Percentiles rank a stretch among this genome's conserved stretches.
phyloP scores from a whole-genome alignment of 2,888 invertebrate genomes.

The Torymus auratus region DNA sequence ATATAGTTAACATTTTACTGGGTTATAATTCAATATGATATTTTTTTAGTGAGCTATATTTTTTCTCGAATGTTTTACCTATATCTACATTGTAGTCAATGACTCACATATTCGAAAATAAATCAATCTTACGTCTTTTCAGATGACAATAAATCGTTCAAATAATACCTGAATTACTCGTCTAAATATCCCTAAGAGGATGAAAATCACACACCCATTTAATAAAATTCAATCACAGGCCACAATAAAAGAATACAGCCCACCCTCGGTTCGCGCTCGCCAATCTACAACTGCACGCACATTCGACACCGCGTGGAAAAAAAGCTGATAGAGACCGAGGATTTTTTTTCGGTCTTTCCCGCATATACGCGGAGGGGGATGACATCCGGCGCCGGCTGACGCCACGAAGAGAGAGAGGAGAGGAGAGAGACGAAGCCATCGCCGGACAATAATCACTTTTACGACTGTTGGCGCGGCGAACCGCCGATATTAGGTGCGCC shows the following conservation, averaged over 20 bases:
- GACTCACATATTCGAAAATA: too few relatives aligned
- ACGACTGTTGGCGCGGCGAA: constrained; percentile 64
- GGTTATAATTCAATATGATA: too few relatives aligned
- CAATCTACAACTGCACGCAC: too few relatives aligned
- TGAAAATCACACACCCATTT: constrained; percentile 8
- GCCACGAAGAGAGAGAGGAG: constrained; percentile 53
- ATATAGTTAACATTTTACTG: too few relatives aligned
- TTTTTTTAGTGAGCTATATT: too few relatives aligned
- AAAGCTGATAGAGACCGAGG: constrained; percentile 17
- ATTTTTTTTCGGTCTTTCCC: constrained; percentile 26
- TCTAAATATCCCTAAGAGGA: too few relatives aligned
- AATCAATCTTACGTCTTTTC: too few relatives aligned
- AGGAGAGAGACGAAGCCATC: constrained; percentile 62
- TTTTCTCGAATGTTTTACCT: too few relatives aligned
- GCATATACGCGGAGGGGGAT: constrained; percentile 56
- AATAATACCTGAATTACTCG: too few relatives aligned
- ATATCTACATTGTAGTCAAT: too few relatives aligned
- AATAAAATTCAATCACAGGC: constrained; percentile 49
- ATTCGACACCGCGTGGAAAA: not conserved
- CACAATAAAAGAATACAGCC: constrained; percentile 11
- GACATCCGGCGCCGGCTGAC: constrained; percentile 66
- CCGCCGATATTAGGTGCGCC: constrained; percentile 66
- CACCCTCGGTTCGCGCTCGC: too few relatives aligned
- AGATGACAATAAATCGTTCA: too few relatives aligned
- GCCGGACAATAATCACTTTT: constrained; percentile 73